These are phyloP conservation scores for Plectrocnemia conspersa DNA, from an alignment of 1,140 invertebrate genomes.

Conservation along the genomic window DNA sequence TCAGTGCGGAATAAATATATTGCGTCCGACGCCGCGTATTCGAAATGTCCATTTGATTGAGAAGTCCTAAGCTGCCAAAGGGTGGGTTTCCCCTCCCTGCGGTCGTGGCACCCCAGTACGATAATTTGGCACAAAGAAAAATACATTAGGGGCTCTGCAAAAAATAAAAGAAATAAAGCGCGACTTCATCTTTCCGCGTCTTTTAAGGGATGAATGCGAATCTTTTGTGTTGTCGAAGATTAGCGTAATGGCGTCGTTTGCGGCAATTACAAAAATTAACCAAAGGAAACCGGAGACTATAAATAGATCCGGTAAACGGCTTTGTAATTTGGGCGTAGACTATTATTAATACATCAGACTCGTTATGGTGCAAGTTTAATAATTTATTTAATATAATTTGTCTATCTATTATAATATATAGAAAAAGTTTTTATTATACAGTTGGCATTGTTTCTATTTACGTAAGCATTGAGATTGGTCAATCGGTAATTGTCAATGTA, in stretches of 20 bases:
- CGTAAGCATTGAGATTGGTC: too few species aligned
- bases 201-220: conserved; percentile 19
- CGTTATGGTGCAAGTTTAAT: too few species aligned
- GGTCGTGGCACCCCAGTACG: conserved; percentile 13
- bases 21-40: not conserved
- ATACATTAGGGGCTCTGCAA: conserved; percentile 24
- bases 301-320: too few species aligned
- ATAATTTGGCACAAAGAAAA: conserved; percentile 33
- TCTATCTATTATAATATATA: too few species aligned
- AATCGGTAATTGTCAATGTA: too few species aligned
- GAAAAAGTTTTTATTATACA: too few species aligned
- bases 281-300: too few species aligned
- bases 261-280: conserved; percentile 22
- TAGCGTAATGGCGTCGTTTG: conserved; percentile 25
- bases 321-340: too few species aligned
- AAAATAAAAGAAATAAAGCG: conserved; percentile 16
- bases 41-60: conserved; percentile 20
- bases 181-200: conserved; percentile 23
- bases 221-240: conserved; percentile 27
- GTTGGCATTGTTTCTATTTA: too few species aligned
- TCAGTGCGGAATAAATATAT: conserved; percentile 4
- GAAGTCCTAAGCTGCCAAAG: conserved; percentile 10
- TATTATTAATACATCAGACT: too few species aligned
- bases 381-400: too few species aligned
- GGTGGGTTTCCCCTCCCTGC: conserved; percentile 1